Percentiles rank a stretch among this genome's conserved stretches.
Conservation (phyloP, 2,797 vertebrate species). For the Hypotaenidia okinawae region DNA sequence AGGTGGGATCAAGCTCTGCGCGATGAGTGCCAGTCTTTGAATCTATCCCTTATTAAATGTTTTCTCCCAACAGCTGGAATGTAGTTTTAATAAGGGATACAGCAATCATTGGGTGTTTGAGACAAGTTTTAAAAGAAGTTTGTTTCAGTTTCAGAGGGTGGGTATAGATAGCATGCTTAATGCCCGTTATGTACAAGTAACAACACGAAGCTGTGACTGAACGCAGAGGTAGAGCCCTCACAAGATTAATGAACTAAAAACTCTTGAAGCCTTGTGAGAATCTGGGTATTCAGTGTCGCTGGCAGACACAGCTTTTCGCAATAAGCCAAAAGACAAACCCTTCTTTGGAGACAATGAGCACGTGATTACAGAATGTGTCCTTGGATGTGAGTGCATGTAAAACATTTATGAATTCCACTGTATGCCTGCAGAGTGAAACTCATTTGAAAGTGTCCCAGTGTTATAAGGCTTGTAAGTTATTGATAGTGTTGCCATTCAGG, state of each 20-base stretch:
- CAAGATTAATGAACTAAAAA: neutral
- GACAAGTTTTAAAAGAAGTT: neutral
- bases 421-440: neutral
- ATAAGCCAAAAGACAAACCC: neutral
- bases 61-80: neutral
- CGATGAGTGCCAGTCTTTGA: neutral
- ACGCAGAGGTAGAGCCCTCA: neutral
- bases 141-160: neutral
- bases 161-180: neutral
- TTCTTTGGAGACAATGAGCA: neutral
- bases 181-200: neutral
- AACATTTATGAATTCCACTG: neutral
- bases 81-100: neutral
- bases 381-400: neutral
- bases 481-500: neutral
- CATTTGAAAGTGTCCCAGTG: neutral
- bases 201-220: neutral
- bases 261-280: neutral
- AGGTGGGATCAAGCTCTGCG: neutral
- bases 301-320: neutral
- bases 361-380: neutral
- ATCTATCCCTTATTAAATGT: neutral
- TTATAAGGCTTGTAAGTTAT: neutral
- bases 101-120: fast-evolving
- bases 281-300: neutral